Conservation (phyloP, 2,797 vertebrate genomes). For the Schizopygopsis malacanthus region DNA sequence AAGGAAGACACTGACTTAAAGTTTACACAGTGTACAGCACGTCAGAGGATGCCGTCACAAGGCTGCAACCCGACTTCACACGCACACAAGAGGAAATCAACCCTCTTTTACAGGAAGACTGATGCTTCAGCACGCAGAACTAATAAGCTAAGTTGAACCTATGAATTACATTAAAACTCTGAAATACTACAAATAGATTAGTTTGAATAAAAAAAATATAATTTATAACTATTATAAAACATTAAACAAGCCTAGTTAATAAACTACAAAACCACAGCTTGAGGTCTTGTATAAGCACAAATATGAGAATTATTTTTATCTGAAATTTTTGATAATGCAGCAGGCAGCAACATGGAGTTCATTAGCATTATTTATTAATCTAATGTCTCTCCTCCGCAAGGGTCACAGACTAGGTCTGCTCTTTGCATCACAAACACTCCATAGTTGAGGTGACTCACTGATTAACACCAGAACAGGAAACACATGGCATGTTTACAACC, state of each 20-base stretch:
- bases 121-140: background rate
- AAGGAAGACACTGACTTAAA: conserved; percentile 8
- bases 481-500: background rate
- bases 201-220: background rate
- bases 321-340: background rate
- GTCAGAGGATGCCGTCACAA: conserved; percentile 33
- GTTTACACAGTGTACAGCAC: conserved; percentile 36
- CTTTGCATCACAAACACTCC: background rate
- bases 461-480: conserved; percentile 19
- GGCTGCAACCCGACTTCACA: conserved; percentile 40
- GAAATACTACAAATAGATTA: background rate
- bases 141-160: background rate
- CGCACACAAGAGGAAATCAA: conserved; percentile 21
- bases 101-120: conserved; percentile 8
- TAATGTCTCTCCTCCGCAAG: background rate
- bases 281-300: background rate
- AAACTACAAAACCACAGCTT: background rate
- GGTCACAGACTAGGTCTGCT: background rate
- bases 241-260: background rate
- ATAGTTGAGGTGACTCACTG: background rate
- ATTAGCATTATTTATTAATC: background rate
- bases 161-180: background rate
- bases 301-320: background rate
- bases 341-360: background rate
- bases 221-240: background rate